These are phyloP conservation scores for Rotaria macrura DNA, from an alignment of 2,888 invertebrate genomes.

Conservation along the genomic window DNA sequence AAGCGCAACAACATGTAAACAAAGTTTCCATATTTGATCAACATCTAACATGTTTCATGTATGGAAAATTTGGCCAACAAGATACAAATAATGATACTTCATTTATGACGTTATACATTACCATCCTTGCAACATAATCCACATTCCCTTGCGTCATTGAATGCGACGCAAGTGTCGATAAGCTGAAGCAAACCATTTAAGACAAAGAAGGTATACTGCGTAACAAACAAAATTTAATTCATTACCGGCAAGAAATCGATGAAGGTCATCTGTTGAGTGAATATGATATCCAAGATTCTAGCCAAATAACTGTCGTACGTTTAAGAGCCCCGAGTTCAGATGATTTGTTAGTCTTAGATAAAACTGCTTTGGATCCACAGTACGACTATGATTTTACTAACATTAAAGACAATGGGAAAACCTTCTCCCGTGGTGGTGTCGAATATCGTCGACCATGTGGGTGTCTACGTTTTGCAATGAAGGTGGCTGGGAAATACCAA, in stretches of 20 bases:
- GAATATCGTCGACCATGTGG: constrained; percentile 7
- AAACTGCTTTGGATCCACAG: not conserved
- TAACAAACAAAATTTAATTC: not conserved
- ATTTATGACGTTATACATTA: not conserved
- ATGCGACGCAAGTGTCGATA: not conserved
- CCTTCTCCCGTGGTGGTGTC: not conserved
- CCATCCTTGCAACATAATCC: not conserved
- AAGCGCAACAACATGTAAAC: not conserved
- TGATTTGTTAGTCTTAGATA: not conserved
- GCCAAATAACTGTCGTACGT: not conserved
- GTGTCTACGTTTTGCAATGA: not conserved
- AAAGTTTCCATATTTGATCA: constrained; percentile 1
- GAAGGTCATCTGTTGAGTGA: not conserved
- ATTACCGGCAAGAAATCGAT: not conserved
- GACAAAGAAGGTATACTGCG: not conserved
- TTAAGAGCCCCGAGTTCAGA: not conserved
- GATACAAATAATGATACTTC: not conserved
- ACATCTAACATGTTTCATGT: not conserved
- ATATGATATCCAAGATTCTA: not conserved
- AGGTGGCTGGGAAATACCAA: not conserved
- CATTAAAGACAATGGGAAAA: not conserved
- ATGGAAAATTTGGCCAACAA: not conserved
- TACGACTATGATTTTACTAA: constrained; percentile 16
- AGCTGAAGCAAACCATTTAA: not conserved
- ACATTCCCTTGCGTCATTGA: not conserved